Base-by-base conservation (phyloP, 2,113 vertebrate genomes). In the Turnix velox region DNA sequence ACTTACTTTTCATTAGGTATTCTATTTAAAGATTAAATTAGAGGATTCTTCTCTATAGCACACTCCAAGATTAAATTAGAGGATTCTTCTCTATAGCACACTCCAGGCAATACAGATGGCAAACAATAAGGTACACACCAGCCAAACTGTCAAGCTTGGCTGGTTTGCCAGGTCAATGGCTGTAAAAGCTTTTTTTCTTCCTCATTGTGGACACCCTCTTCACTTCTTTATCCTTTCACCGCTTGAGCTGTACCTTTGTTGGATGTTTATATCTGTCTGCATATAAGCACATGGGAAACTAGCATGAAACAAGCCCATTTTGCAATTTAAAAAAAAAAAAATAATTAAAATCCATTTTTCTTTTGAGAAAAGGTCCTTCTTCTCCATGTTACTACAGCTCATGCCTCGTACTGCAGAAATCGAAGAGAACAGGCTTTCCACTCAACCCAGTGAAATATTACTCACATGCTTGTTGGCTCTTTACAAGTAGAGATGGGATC, bases 381-480 rank as follows among this genome's bases (percentile, higher is more conserved):
- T 71, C 18, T 24, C 27, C 24, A 3, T 22, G 27, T 30, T 62
- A 4, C 14, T 28, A 51, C 31, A 88, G 7, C 10, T 90, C 14
- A 4, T 35, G 28, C 57, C 25, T 77, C 68, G 14, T 18, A 25
- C 31, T 33, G 25, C 45, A 84, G 19, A 61, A 28, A 31, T 6
- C 22, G 40, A 57, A 82, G 54, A 80, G 6, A 28, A 23, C 23
- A 79, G 30, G 24, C 22, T 83, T 93, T 61, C 61, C 57, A 62
- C 15, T 33, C 0, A 0, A 40, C 30, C 16, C 12, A 22, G 24
- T 59, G 69, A 67, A 54, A 69, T 52, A 27, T 63, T n/a, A 71
- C 0, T 1, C 27, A 31, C 0, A 0, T 45, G 23, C 16, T 59
- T 46, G 14, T 18, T 76, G 43, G 63, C 39, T 65, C 14, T 28